Conservation (phyloP, 2,113 vertebrate species). For the Steatornis caripensis region DNA sequence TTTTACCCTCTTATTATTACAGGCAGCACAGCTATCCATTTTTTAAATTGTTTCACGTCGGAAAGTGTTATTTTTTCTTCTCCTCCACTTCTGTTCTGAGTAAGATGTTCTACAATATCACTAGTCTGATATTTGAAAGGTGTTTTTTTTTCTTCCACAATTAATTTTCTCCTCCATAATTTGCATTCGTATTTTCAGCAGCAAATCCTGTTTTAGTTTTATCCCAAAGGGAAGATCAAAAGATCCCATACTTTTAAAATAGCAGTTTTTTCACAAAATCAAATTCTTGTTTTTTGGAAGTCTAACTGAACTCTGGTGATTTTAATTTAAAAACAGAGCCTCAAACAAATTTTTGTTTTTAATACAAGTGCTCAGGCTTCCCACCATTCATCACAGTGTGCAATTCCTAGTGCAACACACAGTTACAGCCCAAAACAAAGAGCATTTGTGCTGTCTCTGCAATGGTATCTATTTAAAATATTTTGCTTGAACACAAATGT, state of each 20-base stretch:
- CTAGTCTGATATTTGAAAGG: neutral
- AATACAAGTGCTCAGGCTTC: neutral
- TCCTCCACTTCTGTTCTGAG: neutral
- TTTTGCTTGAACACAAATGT: neutral
- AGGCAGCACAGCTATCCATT: neutral
- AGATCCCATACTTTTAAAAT: neutral
- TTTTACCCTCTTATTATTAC: neutral
- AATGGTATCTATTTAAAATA: neutral
- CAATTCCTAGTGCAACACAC: neutral
- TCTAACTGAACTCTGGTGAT: neutral
- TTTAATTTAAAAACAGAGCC: neutral
- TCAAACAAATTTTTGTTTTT: neutral
- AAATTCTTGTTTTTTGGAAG: neutral
- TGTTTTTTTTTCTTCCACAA: neutral
- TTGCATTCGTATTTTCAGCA: neutral
- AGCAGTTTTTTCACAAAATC: neutral
- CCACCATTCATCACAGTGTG: neutral
- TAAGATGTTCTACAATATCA: neutral
- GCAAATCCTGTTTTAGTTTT: neutral
- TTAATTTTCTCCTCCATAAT: neutral
- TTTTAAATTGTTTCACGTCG: neutral
- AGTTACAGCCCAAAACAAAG: neutral
- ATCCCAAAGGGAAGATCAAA: neutral
- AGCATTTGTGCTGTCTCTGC: neutral
- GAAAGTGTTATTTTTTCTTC: neutral